These are phyloP conservation scores for Bolinopsis microptera DNA, from an alignment of 37 sponge, comb jelly and placozoan species.

Conservation along the genomic window DNA sequence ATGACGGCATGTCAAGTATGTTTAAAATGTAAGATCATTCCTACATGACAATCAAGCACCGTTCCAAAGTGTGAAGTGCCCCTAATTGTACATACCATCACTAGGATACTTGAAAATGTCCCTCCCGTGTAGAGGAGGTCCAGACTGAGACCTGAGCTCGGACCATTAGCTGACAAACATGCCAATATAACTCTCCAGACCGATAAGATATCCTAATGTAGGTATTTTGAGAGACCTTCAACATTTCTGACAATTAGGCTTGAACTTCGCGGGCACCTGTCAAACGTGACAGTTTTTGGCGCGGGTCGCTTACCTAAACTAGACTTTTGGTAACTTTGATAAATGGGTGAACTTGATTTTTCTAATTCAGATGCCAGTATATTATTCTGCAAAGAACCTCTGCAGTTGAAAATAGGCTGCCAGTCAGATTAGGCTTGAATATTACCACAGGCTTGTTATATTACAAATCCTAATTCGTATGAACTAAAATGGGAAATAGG, in stretches of 20 bases:
- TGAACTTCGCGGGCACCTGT: background rate
- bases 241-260: background rate
- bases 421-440: too few species aligned
- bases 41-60: background rate
- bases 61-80: background rate
- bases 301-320: too few species aligned
- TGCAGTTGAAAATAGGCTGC: too few species aligned
- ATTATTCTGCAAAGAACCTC: too few species aligned
- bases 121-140: too few species aligned
- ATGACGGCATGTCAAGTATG: background rate
- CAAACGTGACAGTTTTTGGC: background rate
- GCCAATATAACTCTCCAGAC: background rate
- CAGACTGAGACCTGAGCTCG: background rate
- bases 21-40: background rate
- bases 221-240: background rate
- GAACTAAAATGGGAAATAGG: too few species aligned
- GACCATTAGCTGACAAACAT: background rate
- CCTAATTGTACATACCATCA: background rate
- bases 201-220: background rate
- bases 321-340: too few species aligned
- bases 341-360: too few species aligned
- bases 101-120: too few species aligned
- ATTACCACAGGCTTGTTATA: too few species aligned
- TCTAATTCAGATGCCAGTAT: too few species aligned
- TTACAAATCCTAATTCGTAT: too few species aligned